These are phyloP conservation scores for Brienomyrus longianalis DNA, from an alignment of 2,113 vertebrate species.

Conservation along the genomic window DNA sequence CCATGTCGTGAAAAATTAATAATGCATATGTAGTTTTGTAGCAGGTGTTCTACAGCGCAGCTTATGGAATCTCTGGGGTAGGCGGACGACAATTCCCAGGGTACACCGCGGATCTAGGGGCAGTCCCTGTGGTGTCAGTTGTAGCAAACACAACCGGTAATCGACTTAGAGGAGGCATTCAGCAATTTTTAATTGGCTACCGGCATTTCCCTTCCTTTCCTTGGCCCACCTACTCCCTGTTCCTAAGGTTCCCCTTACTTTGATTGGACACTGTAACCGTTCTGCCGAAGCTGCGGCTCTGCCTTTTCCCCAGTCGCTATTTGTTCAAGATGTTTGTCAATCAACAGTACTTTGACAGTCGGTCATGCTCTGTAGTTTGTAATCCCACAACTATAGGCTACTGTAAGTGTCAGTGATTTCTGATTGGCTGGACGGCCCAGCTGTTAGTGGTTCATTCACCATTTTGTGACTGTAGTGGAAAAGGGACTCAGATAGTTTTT, in stretches of 20 bases:
- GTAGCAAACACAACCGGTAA: constrained; percentile 68
- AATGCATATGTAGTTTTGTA: constrained; percentile 24
- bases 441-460: constrained; percentile 97
- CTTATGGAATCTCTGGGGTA: neutral
- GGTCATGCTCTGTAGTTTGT: constrained; percentile 34
- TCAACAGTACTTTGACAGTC: constrained; percentile 47
- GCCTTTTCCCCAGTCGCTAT: constrained; percentile 45
- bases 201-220: constrained; percentile 22
- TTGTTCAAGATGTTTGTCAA: constrained; percentile 46
- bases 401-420: constrained; percentile 60
- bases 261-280: constrained; percentile 82
- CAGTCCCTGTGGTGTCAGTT: constrained; percentile 48
- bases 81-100: constrained; percentile 49
- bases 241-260: constrained; percentile 63
- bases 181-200: constrained; percentile 57
- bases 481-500: constrained; percentile 71
- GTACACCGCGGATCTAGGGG: constrained; percentile 41
- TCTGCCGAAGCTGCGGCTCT: constrained; percentile 58
- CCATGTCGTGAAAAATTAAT: constrained; percentile 9
- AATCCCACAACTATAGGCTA: constrained; percentile 54
- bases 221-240: constrained; percentile 57
- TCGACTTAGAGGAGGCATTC: constrained; percentile 41
- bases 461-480: constrained; percentile 95
- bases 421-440: constrained; percentile 75
- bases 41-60: neutral